Evolutionary conservation across 37 sponge, comb jelly and placozoan species (phyloP).

Genomic region (Ianthella basta): DNA sequence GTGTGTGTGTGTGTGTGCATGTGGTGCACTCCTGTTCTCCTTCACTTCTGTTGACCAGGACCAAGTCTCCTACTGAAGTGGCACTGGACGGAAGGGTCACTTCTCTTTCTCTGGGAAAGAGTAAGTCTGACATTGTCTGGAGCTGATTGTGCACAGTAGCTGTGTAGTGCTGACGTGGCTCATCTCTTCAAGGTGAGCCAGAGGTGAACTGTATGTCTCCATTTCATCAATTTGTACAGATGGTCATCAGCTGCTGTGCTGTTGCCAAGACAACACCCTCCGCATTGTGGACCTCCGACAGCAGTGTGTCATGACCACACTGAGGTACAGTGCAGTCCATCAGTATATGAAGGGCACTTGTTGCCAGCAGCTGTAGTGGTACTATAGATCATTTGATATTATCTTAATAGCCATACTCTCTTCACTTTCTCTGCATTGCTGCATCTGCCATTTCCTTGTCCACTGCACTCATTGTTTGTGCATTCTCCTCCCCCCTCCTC

Average conservation of each 20-base stretch:
- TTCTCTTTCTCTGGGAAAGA: conserved; percentile 77
- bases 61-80: conserved; percentile 76
- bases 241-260: conserved; percentile 74
- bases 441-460: too few relatives aligned
- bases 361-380: too few relatives aligned
- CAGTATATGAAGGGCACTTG: not conserved
- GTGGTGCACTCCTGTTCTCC: not conserved
- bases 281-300: conserved; percentile 88
- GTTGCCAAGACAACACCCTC: conserved; percentile 85
- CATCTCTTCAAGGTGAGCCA: too few relatives aligned
- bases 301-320: conserved; percentile 78
- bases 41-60: conserved; percentile 16
- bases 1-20: not conserved
- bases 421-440: too few relatives aligned
- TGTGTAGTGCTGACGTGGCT: not conserved
- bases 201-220: too few relatives aligned
- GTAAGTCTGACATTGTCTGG: conserved; percentile 32
- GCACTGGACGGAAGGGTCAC: conserved; percentile 88
- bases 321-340: conserved; percentile 63
- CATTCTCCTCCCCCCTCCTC: too few relatives aligned
- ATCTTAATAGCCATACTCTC: too few relatives aligned
- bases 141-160: too few relatives aligned
- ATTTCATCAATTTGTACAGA: conserved; percentile 45
- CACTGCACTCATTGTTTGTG: too few relatives aligned
- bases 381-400: too few relatives aligned